These are phyloP conservation scores for Polyommatus icarus DNA, from an alignment of 2,888 invertebrate genomes.

Conservation along the genomic window DNA sequence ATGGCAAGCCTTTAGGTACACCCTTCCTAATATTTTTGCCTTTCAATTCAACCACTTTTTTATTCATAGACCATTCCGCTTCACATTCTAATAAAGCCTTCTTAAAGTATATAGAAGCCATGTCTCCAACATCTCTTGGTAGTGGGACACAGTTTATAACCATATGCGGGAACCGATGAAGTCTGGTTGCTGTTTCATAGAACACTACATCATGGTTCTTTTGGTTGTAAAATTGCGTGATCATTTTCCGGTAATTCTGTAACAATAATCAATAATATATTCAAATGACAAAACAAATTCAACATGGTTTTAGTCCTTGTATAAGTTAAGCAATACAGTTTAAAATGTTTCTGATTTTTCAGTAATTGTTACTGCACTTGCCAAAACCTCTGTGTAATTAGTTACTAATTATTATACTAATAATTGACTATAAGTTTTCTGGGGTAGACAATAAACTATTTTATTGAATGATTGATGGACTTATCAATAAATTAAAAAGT, in stretches of 20 bases:
- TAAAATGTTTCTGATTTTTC: too few species aligned
- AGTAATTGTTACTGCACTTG: not conserved
- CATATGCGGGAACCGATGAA: conserved; percentile 90
- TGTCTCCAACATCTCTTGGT: conserved; percentile 89
- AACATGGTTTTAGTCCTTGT: not conserved
- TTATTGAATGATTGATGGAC: too few species aligned
- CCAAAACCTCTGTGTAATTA: too few species aligned
- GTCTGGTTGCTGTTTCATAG: conserved; percentile 91
- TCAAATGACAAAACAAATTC: not conserved
- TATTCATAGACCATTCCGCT: conserved; percentile 96
- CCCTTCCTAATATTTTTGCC: conserved; percentile 88
- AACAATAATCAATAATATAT: conserved; percentile 46
- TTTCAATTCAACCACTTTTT: conserved; percentile 84
- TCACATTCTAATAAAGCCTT: conserved; percentile 98
- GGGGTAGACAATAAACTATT: too few species aligned
- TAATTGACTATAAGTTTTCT: too few species aligned
- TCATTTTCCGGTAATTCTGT: conserved; percentile 86
- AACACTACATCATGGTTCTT: conserved; percentile 91
- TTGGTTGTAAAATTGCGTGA: conserved; percentile 88
- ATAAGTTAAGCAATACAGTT: not conserved
- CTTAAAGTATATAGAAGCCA: conserved; percentile 98
- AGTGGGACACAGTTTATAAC: conserved; percentile 93
- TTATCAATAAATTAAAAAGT: too few species aligned
- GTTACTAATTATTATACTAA: too few species aligned
- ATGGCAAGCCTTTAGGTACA: conserved; percentile 96